Conservation (phyloP, 2,888 invertebrate species). For the Sarcophaga carnaria region DNA sequence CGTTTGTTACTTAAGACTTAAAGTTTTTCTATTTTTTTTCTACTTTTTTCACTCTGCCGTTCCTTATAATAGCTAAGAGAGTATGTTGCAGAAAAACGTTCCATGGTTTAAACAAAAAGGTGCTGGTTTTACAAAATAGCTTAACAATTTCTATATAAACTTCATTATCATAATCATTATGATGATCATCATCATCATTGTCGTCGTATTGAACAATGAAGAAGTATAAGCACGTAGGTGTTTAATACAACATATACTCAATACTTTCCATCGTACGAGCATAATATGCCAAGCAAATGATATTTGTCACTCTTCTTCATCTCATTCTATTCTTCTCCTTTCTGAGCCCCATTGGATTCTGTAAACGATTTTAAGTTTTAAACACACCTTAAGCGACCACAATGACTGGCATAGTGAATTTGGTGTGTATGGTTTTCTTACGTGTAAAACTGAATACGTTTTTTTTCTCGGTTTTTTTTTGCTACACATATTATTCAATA, state of each 20-base stretch:
- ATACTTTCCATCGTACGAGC: conserved; percentile 32
- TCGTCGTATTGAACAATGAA: conserved; percentile 49
- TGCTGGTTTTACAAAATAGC: conserved; percentile 61
- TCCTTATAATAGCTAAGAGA: neutral
- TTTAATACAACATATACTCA: conserved; percentile 63
- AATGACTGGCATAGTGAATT: conserved; percentile 37
- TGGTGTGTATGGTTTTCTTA: conserved; percentile 58
- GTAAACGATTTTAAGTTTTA: conserved; percentile 35
- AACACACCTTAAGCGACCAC: conserved; percentile 7
- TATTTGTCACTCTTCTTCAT: conserved; percentile 67
- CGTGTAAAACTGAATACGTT: conserved; percentile 61
- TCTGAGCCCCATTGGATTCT: conserved; percentile 31
- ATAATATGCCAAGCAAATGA: conserved; percentile 61
- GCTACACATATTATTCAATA: conserved; percentile 28
- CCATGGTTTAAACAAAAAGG: conserved; percentile 41
- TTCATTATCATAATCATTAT: conserved; percentile 45
- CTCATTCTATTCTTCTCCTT: conserved; percentile 27
- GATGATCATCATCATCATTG: conserved; percentile 53
- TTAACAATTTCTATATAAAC: conserved; percentile 53
- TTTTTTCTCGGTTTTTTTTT: conserved; percentile 17
- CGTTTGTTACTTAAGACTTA: conserved; percentile 44
- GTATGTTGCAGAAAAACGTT: neutral
- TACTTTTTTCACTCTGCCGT: neutral
- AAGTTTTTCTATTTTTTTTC: neutral
- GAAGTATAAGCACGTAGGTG: conserved; percentile 67